Base-by-base conservation (phyloP, 2,888 invertebrate species). In the Uloborus plumipes region DNA sequence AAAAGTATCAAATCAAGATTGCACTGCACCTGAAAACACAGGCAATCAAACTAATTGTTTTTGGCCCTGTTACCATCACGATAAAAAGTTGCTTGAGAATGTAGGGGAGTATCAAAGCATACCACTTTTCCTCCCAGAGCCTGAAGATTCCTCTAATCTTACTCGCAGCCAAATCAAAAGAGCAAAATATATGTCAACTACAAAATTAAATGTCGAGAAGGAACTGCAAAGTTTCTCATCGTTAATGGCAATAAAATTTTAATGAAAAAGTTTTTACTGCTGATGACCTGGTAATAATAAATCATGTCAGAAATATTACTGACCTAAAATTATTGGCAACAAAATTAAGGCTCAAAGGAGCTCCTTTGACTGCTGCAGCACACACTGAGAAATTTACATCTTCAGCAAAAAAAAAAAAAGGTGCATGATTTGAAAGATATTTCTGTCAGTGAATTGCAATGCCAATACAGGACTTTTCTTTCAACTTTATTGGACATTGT, bases 401-500 rank as follows among this genome's bases (percentile, higher is more conserved):
- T 18, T 61, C 4, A 3, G 61, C 20, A 2, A 7, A 2, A 61
- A 61, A 20, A 18, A 6, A 6, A 11, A n/a, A n/a, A n/a, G n/a
- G n/a, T 61, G n/a, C 20, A 26, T 6, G 61, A 61, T 3, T 9
- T 61, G 7, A 61, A 61, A 61, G 61, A 61, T 26, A 20, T 61
- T 61, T 11, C 61, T 61, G 9, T 20, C 2, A 15, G 7, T 61
- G 61, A 18, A 20, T 9, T 61, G 20, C 53, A 61, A 26, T 61
- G 18, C 26, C 61, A 61, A 11, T 61, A 61, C 20, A 61, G 61
- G 61, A 61, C 61, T 61, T 61, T 61, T 7, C 61, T 61, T 9
- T 6, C 20, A 22, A 61, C 2, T 22, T 61, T 61, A 61, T 18
- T 22, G 26, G 61, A 61, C 15, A 3, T 22, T 18, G 20, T 15